These are phyloP conservation scores for Taphrorychus bicolor DNA, from an alignment of 2,888 invertebrate species.

Conservation along the genomic window DNA sequence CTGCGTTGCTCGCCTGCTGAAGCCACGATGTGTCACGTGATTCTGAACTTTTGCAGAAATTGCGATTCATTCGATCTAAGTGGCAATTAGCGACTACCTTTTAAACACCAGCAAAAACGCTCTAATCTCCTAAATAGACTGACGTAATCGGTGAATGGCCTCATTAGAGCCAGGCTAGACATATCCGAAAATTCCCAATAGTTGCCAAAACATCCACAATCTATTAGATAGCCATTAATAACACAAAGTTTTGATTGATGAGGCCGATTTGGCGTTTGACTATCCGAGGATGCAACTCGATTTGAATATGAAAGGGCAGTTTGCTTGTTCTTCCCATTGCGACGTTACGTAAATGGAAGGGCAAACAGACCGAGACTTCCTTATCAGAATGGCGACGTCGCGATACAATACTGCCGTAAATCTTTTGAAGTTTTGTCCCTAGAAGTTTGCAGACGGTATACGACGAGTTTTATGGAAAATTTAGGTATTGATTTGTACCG, in stretches of 20 bases:
- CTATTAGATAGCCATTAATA: background rate
- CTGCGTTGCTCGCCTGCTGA: background rate
- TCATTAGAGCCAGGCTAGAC: background rate
- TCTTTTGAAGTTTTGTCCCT: background rate
- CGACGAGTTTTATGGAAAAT: background rate
- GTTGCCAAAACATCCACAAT: constrained; percentile 1
- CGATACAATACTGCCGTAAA: background rate
- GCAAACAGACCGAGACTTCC: background rate
- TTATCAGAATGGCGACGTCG: background rate
- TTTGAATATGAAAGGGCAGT: background rate
- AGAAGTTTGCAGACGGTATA: background rate
- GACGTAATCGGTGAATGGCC: background rate
- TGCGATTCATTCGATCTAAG: background rate
- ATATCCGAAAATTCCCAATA: background rate
- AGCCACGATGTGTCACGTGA: background rate
- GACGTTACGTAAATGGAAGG: background rate
- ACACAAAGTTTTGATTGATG: background rate
- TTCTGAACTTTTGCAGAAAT: background rate
- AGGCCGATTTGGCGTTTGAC: background rate
- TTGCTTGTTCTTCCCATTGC: background rate
- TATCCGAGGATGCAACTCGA: background rate
- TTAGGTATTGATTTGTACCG: background rate
- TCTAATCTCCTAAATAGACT: background rate
- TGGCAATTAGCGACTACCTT: background rate
- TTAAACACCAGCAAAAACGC: background rate